Percentiles rank a stretch among this genome's conserved stretches.
phyloP scores from a whole-genome alignment of 2,113 vertebrate species.

The Oreochromis spilurus region DNA sequence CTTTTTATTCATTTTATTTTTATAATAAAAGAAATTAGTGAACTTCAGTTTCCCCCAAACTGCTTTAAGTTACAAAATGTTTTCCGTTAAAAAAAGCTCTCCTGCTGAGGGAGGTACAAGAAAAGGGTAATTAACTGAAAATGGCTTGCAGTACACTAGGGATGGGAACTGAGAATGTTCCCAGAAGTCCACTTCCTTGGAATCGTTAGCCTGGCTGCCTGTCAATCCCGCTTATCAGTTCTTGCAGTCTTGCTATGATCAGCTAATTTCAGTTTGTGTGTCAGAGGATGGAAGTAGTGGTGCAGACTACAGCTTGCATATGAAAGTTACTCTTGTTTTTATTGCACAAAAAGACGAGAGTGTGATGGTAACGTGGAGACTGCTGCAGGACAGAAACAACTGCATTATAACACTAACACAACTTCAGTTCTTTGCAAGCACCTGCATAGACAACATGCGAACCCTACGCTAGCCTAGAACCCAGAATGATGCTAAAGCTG shows the following conservation, averaged over 20 bases:
- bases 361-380: not conserved
- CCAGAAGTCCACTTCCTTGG: not conserved
- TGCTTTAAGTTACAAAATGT: not conserved
- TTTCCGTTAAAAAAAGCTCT: not conserved
- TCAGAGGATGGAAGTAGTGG: not conserved
- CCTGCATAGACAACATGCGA: not conserved
- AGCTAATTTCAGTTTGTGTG: not conserved
- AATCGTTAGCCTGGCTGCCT: not conserved
- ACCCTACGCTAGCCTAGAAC: not conserved
- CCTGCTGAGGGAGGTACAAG: not conserved
- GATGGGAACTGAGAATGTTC: not conserved
- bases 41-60: not conserved
- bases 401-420: not conserved
- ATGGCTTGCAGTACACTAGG: not conserved
- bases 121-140: not conserved
- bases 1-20: not conserved
- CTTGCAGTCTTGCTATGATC: not conserved
- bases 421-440: not conserved
- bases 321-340: not conserved
- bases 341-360: not conserved
- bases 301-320: not conserved
- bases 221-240: not conserved
- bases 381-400: not conserved
- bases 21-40: not conserved
- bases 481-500: not conserved